Evolutionary conservation across 2,797 vertebrate genomes (phyloP).

Genomic region (Epinephelus awoara): DNA sequence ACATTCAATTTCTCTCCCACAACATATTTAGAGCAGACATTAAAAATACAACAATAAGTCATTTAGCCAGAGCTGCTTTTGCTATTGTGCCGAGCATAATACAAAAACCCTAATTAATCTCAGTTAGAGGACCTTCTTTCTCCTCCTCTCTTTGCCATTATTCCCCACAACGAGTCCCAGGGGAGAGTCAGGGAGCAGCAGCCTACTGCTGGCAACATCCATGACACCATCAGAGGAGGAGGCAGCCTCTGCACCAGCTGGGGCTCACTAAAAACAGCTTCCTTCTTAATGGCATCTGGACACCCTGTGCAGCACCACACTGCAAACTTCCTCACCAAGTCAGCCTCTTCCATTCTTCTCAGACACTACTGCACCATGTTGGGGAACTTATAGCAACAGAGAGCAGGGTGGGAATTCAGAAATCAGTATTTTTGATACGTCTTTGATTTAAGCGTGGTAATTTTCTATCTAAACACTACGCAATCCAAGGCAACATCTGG

Average conservation of each 20-base stretch:
- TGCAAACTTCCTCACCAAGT: conserved; percentile 39
- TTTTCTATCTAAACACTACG: conserved; percentile 26
- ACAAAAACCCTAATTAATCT: conserved; percentile 85
- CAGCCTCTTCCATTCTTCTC: conserved; percentile 25
- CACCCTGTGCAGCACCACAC: conserved; percentile 26
- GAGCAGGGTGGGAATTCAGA: neutral
- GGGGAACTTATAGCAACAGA: conserved; percentile 4
- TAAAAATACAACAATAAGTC: conserved; percentile 77
- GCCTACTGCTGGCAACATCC: conserved; percentile 74
- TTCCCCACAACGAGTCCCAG: conserved; percentile 76
- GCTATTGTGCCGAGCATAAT: conserved; percentile 80
- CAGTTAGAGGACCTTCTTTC: conserved; percentile 78
- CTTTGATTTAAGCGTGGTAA: conserved; percentile 6
- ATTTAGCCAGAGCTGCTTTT: conserved; percentile 75
- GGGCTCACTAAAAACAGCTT: conserved; percentile 67
- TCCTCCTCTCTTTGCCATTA: conserved; percentile 73
- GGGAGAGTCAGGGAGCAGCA: conserved; percentile 72
- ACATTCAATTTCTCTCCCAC: conserved; percentile 57
- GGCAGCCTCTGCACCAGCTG: conserved; percentile 71
- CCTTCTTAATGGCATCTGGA: conserved; percentile 71
- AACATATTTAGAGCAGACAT: conserved; percentile 76
- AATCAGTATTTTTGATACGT: neutral
- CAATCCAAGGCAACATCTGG: conserved; percentile 8
- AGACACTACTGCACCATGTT: conserved; percentile 10
- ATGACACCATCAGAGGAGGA: conserved; percentile 64